A percentile compares a stretch with the other conserved stretches of the same genome.
phyloP scores from a whole-genome alignment of 2,888 invertebrate genomes.

The Acleris sparsana region DNA sequence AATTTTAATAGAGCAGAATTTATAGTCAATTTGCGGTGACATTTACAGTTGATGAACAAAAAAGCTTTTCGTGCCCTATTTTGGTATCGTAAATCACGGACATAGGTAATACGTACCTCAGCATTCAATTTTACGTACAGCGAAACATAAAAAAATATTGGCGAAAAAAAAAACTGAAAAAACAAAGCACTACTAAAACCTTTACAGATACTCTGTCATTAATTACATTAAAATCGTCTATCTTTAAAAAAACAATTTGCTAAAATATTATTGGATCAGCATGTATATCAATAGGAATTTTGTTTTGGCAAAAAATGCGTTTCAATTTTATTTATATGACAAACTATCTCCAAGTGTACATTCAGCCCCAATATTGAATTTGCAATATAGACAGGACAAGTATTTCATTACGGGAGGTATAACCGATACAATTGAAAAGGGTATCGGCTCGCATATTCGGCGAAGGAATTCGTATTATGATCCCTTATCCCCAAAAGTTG shows the following conservation, averaged over 20 bases:
- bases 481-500: slow-evolving; percentile 75
- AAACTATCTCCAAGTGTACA: too few relatives aligned
- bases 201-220: too few relatives aligned
- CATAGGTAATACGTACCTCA: slow-evolving; percentile 1
- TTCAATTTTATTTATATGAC: too few relatives aligned
- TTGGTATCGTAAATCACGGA: slow-evolving; percentile 47
- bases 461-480: slow-evolving; percentile 80
- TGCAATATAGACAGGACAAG: slow-evolving; percentile 74
- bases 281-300: slow-evolving; percentile 11
- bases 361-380: slow-evolving; percentile 69
- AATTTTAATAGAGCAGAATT: slow-evolving; percentile 79
- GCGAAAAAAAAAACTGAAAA: too few relatives aligned
- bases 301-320: too few relatives aligned
- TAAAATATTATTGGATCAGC: too few relatives aligned
- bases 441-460: slow-evolving; percentile 77
- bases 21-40: slow-evolving; percentile 75
- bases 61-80: slow-evolving; percentile 64
- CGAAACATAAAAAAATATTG: slow-evolving; percentile 22
- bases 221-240: too few relatives aligned
- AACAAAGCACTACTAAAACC: too few relatives aligned
- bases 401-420: slow-evolving; percentile 82
- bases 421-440: slow-evolving; percentile 82
- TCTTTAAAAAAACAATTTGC: too few relatives aligned
- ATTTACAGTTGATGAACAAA: slow-evolving; percentile 77
- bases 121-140: slow-evolving; percentile 12